Conservation (phyloP, 35 echinoderm and acorn worm genomes). For the Strongylocentrotus purpuratus region DNA sequence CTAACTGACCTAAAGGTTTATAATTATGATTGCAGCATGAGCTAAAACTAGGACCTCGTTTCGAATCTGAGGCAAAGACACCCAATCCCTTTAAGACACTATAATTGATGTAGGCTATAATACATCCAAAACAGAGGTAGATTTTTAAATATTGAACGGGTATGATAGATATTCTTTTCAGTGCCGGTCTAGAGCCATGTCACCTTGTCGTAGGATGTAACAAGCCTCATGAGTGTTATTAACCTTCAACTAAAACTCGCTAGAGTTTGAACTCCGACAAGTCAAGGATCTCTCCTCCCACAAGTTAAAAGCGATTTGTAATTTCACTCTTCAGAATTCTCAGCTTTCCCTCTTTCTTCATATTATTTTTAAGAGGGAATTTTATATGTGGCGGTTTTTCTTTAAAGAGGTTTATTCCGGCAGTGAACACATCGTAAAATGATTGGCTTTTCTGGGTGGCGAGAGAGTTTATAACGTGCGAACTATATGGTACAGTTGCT, state of each 20-base stretch:
- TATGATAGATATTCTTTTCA: neutral
- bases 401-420: neutral
- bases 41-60: too few relatives aligned
- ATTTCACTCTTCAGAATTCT: neutral
- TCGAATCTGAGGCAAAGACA: too few relatives aligned
- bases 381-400: neutral
- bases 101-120: too few relatives aligned
- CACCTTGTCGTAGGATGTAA: neutral
- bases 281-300: neutral
- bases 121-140: too few relatives aligned
- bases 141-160: neutral
- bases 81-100: too few relatives aligned
- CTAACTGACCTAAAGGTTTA: too few relatives aligned
- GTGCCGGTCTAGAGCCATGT: neutral
- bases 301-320: conserved; percentile 3
- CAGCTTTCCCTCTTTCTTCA: neutral
- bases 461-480: conserved; percentile 2
- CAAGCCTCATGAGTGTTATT: neutral
- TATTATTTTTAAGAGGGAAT: neutral
- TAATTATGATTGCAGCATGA: too few relatives aligned
- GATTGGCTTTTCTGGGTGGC: neutral
- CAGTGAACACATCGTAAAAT: conserved; percentile 4
- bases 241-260: conserved; percentile 6
- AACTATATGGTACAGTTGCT: neutral
- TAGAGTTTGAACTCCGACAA: neutral